A percentile compares a stretch with the other conserved stretches of the same genome.
phyloP scores from a whole-genome alignment of 1,140 invertebrate species.

The Saxidomus purpurata region DNA sequence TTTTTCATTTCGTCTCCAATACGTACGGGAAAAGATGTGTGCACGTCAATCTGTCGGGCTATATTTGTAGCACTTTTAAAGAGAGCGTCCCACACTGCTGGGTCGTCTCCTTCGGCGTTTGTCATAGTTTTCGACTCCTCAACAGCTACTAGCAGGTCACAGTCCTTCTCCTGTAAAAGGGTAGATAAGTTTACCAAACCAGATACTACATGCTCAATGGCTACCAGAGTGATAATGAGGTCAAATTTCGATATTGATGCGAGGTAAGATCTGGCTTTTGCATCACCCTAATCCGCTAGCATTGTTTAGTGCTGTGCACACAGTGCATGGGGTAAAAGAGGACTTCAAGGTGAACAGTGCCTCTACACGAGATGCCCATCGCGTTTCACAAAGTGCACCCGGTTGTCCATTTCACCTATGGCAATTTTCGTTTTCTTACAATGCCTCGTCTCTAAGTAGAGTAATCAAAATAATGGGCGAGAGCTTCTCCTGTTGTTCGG shows the following conservation, averaged over 20 bases:
- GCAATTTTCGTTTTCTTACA: too few species aligned
- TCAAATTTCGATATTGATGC: slow-evolving; percentile 50
- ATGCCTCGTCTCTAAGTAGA: too few species aligned
- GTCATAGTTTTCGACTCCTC: slow-evolving; percentile 31
- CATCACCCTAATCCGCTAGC: slow-evolving; percentile 27
- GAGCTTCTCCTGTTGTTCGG: too few species aligned
- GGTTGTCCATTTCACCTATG: too few species aligned
- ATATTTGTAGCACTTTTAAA: slow-evolving; percentile 42
- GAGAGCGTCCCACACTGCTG: slow-evolving; percentile 30
- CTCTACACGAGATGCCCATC: slow-evolving; percentile 55
- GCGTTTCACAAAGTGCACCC: slow-evolving; percentile 47
- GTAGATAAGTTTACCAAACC: slow-evolving; percentile 14
- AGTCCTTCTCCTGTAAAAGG: slow-evolving; percentile 42
- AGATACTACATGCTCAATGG: slow-evolving; percentile 34
- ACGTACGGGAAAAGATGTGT: too few species aligned
- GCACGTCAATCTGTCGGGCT: too few species aligned
- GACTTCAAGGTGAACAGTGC: slow-evolving; percentile 51
- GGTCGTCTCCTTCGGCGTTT: slow-evolving; percentile 38
- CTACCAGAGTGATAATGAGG: slow-evolving; percentile 63
- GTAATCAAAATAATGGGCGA: too few species aligned
- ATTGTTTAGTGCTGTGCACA: slow-evolving; percentile 8
- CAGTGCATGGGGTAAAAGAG: slow-evolving; percentile 42
- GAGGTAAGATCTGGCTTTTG: slow-evolving; percentile 44
- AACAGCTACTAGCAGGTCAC: slow-evolving; percentile 56
- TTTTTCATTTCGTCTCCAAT: too few species aligned